A percentile compares a stretch with the other conserved stretches of the same genome.
These are phyloP conservation scores for Ichneumoninae sp. DNA, from an alignment of 2,888 invertebrate species.

Conservation along the genomic window DNA sequence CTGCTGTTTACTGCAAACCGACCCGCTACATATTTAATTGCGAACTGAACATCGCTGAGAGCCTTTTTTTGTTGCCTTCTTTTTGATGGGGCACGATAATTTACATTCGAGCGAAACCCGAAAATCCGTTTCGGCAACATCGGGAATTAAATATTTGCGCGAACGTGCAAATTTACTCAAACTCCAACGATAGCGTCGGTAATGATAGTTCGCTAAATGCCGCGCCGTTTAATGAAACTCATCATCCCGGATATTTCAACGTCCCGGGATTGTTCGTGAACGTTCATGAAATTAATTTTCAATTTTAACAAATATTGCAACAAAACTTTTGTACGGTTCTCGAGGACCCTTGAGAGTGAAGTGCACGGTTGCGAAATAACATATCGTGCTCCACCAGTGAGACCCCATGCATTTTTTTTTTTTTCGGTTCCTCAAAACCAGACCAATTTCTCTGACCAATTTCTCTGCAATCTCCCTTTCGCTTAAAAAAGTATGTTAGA, in stretches of 20 bases:
- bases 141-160: background rate
- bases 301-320: background rate
- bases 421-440: too few relatives aligned
- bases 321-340: too few relatives aligned
- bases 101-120: background rate
- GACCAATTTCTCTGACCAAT: too few relatives aligned
- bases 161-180: background rate
- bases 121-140: background rate
- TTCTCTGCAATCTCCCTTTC: too few relatives aligned
- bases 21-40: background rate
- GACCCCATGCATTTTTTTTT: background rate
- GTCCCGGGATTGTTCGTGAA: background rate
- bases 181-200: background rate
- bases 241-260: background rate
- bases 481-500: too few relatives aligned
- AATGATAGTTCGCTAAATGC: background rate
- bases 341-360: background rate
- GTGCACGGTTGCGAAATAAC: background rate
- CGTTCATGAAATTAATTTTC: background rate
- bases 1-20: background rate
- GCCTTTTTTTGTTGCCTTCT: background rate
- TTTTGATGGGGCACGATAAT: background rate
- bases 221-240: background rate
- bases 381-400: too few relatives aligned
- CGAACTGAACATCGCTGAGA: background rate